Conservation (phyloP, 2,113 vertebrate species). For the Anguilla rostrata region DNA sequence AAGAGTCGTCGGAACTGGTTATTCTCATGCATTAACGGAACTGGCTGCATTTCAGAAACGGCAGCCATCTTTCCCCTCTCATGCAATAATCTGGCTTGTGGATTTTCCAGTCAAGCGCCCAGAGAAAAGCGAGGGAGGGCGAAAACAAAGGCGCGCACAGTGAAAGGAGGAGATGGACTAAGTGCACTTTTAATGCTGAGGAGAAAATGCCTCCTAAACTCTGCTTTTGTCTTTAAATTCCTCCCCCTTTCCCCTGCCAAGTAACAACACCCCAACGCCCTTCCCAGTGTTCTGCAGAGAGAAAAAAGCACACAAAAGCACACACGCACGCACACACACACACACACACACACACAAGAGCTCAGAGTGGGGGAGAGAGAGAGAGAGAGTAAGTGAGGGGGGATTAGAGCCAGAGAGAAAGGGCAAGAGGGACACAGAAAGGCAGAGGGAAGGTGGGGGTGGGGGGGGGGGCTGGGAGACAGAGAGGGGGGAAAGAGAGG, state of each 20-base stretch:
- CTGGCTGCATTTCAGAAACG: slow-evolving; percentile 39
- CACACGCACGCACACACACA: slow-evolving; percentile 15
- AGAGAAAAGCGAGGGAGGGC: slow-evolving; percentile 28
- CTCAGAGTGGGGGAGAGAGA: background rate
- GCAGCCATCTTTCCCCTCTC: slow-evolving; percentile 44
- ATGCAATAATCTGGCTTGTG: slow-evolving; percentile 28
- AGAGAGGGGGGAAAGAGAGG: background rate
- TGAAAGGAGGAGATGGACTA: slow-evolving; percentile 16
- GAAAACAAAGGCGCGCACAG: slow-evolving; percentile 6
- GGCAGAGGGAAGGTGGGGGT: background rate
- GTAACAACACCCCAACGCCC: slow-evolving; percentile 18
- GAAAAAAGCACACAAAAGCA: slow-evolving; percentile 11
- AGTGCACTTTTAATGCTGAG: background rate
- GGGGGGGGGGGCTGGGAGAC: background rate
- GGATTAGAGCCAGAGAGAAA: slow-evolving; percentile 22
- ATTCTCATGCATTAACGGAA: slow-evolving; percentile 19
- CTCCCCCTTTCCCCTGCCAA: slow-evolving; percentile 11
- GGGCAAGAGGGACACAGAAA: slow-evolving; percentile 42
- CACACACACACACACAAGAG: background rate
- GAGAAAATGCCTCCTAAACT: background rate
- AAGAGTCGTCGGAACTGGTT: background rate
- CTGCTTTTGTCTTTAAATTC: slow-evolving; percentile 11
- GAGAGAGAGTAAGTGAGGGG: slow-evolving; percentile 8
- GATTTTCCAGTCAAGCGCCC: slow-evolving; percentile 11
- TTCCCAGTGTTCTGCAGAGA: background rate